phyloP scores from a whole-genome alignment of 2,113 vertebrate genomes.

The Damaliscus lunatus region DNA sequence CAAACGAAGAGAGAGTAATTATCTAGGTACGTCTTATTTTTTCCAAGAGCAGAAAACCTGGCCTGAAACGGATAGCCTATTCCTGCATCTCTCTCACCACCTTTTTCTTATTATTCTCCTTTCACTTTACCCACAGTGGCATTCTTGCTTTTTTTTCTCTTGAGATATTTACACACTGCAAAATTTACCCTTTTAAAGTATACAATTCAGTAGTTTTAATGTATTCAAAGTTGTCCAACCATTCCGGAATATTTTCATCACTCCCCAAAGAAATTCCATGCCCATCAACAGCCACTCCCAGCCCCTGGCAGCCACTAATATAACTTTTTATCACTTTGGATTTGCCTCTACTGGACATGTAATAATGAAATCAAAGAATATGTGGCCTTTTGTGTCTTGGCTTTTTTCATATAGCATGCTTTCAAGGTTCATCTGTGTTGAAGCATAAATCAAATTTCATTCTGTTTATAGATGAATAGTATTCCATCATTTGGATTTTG shows the following conservation, averaged over 20 bases:
- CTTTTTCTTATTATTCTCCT: neutral
- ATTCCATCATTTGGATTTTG: neutral
- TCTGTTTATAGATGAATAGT: neutral
- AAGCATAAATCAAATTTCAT: neutral
- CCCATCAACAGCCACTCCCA: neutral
- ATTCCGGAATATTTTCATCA: constrained; percentile 11
- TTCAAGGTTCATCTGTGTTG: neutral
- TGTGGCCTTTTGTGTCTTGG: neutral
- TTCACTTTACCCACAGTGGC: neutral
- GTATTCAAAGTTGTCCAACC: neutral
- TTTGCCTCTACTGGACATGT: neutral
- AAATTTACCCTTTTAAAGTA: neutral
- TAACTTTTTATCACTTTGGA: neutral
- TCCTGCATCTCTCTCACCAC: neutral
- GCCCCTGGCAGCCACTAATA: neutral
- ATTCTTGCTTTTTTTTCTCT: neutral
- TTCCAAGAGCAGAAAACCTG: neutral
- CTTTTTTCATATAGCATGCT: neutral
- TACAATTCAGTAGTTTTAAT: neutral
- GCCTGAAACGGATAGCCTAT: neutral
- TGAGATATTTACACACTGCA: neutral
- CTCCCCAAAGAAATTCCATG: neutral
- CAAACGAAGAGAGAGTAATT: neutral
- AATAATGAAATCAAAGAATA: neutral
- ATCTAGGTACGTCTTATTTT: neutral